Evolutionary conservation across 2,888 invertebrate genomes (phyloP).

Genomic region (Tetragonisca angustula): DNA sequence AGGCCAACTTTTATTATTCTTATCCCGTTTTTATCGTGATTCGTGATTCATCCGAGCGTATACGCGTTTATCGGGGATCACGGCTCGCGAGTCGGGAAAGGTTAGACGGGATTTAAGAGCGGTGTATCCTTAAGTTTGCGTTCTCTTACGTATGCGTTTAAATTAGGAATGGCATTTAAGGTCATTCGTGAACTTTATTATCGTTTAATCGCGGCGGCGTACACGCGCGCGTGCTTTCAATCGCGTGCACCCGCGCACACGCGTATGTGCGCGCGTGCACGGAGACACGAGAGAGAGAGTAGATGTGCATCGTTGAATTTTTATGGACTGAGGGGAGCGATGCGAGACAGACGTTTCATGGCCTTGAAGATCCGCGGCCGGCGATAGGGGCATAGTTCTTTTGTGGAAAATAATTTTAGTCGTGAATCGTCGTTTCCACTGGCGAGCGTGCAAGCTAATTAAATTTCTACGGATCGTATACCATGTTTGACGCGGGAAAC

Average conservation of each 20-base stretch:
- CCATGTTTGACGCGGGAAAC: constrained; percentile 25
- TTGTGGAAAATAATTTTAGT: constrained; percentile 61
- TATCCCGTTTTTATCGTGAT: constrained; percentile 38
- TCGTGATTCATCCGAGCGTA: constrained; percentile 41
- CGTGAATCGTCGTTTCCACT: constrained; percentile 50
- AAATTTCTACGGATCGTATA: constrained; percentile 54
- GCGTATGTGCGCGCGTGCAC: constrained; percentile 8
- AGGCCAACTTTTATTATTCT: constrained; percentile 8
- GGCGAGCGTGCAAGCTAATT: constrained; percentile 46
- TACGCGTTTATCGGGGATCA: constrained; percentile 30
- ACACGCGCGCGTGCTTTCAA: constrained; percentile 39
- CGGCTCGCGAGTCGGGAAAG: constrained; percentile 1
- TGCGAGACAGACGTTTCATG: constrained; percentile 61
- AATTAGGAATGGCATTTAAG: constrained; percentile 61
- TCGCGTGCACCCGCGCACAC: constrained; percentile 37
- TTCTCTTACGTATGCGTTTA: constrained; percentile 58
- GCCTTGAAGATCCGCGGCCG: constrained; percentile 62
- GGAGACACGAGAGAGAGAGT: constrained; percentile 43
- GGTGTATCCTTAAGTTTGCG: constrained; percentile 38
- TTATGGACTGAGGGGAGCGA: constrained; percentile 61
- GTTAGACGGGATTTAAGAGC: constrained; percentile 39
- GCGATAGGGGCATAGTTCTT: constrained; percentile 59
- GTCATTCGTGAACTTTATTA: constrained; percentile 62
- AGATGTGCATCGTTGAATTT: constrained; percentile 64
- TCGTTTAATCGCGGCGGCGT: constrained; percentile 58